Conservation (phyloP, 2,113 vertebrate genomes). For the Raja brachyura region DNA sequence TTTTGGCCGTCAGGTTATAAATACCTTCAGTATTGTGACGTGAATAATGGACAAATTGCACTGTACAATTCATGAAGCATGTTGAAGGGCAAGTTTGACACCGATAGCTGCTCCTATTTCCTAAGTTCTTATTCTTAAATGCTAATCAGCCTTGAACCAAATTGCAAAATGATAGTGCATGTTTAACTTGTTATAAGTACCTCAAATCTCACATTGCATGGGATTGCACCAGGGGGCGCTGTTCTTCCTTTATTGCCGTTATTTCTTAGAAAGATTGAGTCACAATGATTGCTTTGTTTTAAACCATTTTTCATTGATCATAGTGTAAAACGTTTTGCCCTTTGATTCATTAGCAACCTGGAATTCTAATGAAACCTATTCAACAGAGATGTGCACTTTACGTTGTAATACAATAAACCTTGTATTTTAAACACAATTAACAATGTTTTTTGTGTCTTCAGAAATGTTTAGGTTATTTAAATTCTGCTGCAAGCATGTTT, state of each 20-base stretch:
- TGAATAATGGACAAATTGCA: neutral
- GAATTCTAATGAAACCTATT: neutral
- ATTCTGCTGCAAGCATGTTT: neutral
- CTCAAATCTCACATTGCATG: neutral
- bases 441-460: neutral
- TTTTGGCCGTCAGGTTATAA: neutral
- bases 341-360: neutral
- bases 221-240: neutral
- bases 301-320: neutral
- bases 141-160: neutral
- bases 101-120: no score
- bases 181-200: neutral
- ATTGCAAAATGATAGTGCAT: neutral
- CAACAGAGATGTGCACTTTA: neutral
- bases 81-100: no score
- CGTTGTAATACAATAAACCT: neutral
- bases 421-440: neutral
- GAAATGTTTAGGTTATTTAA: neutral
- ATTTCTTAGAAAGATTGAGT: neutral
- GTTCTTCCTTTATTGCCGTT: neutral
- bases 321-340: neutral
- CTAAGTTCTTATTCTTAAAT: no score
- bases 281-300: neutral
- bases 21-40: neutral
- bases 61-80: no score